These are phyloP conservation scores for Automeris io DNA, from an alignment of 2,888 invertebrate genomes.

Conservation along the genomic window DNA sequence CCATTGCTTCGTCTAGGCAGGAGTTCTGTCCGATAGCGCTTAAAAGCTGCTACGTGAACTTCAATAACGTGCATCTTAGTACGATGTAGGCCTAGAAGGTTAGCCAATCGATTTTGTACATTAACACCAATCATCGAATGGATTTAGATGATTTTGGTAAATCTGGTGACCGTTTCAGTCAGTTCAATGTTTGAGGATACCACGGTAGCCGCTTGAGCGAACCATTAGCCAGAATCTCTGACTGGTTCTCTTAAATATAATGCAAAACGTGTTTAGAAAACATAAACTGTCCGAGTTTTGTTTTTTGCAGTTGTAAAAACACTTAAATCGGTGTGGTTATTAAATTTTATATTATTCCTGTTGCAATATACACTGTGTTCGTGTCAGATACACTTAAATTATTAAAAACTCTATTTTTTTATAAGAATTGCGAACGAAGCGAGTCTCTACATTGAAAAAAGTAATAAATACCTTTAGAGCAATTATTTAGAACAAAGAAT, in stretches of 20 bases:
- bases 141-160: conserved; percentile 63
- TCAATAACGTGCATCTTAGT: no score
- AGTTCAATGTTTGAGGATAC: conserved; percentile 50
- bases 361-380: conserved; percentile 32
- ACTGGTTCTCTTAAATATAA: conserved; percentile 27
- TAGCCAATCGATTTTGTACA: no score
- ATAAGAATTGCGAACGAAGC: no score
- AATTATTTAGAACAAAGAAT: no score
- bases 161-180: conserved; percentile 51
- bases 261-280: conserved; percentile 30
- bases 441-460: no score
- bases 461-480: no score
- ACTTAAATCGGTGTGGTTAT: conserved; percentile 28
- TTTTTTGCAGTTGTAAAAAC: conserved; percentile 31
- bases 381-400: no score
- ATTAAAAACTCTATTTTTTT: no score
- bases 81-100: no score
- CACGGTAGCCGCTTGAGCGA: conserved; percentile 39
- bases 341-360: conserved; percentile 30
- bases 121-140: conserved; percentile 44
- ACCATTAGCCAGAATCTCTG: conserved; percentile 25
- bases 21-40: no score
- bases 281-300: conserved; percentile 16
- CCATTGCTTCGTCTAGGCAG: no score
- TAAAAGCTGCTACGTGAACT: no score